Conservation (phyloP, 2,113 vertebrate genomes). For the Leptosomus discolor region DNA sequence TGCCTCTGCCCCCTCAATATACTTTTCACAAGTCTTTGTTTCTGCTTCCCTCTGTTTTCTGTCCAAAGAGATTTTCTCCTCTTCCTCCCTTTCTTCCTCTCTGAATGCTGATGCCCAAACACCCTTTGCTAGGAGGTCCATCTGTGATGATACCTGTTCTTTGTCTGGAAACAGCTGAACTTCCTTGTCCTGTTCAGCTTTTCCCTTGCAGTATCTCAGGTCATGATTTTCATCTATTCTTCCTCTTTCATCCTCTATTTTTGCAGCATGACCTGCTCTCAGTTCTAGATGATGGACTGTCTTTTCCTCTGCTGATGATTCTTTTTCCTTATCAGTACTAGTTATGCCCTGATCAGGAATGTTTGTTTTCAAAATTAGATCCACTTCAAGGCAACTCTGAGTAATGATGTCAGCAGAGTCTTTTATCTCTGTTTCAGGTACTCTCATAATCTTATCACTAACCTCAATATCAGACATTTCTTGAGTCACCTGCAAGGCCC, state of each 20-base stretch:
- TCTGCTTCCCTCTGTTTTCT: slow-evolving; percentile 77
- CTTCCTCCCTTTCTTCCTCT: slow-evolving; percentile 63
- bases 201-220: slow-evolving; percentile 55
- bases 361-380: slow-evolving; percentile 57
- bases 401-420: neutral
- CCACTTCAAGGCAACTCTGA: slow-evolving; percentile 1
- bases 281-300: slow-evolving; percentile 18
- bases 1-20: slow-evolving; percentile 38
- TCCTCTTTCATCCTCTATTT: slow-evolving; percentile 73
- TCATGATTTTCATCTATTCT: slow-evolving; percentile 62
- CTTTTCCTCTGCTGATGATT: slow-evolving; percentile 65
- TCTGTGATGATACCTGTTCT: slow-evolving; percentile 37
- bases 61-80: slow-evolving; percentile 61
- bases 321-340: slow-evolving; percentile 57
- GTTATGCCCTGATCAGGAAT: slow-evolving; percentile 63
- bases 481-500: slow-evolving; percentile 11
- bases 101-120: neutral
- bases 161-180: slow-evolving; percentile 11
- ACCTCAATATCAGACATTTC: neutral
- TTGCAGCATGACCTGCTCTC: slow-evolving; percentile 49
- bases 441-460: slow-evolving; percentile 18
- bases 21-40: slow-evolving; percentile 73
- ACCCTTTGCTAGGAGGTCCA: neutral
- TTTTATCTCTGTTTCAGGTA: neutral
- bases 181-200: slow-evolving; percentile 58